Conservation (phyloP, 2,113 vertebrate species). For the Apteryx owenii region DNA sequence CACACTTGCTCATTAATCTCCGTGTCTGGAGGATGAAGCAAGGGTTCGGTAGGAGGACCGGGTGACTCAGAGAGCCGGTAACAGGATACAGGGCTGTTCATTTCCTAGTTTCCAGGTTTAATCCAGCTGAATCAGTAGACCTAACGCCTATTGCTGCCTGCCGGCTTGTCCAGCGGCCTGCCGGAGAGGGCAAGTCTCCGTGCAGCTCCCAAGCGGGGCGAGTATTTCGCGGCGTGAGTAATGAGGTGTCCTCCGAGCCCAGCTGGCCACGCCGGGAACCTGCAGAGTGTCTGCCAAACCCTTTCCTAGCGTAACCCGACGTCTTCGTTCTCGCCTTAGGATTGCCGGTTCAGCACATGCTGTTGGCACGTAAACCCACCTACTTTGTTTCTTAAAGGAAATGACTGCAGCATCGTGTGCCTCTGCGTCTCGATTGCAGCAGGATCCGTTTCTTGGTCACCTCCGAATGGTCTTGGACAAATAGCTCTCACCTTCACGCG, state of each 20-base stretch:
- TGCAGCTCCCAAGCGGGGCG: background rate
- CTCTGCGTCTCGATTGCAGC: background rate
- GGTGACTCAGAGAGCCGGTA: conserved; percentile 55
- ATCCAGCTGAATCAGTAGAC: conserved; percentile 44
- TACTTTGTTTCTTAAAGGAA: background rate
- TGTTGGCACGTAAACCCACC: background rate
- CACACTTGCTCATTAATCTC: background rate
- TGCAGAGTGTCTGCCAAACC: background rate
- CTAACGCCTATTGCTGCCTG: background rate
- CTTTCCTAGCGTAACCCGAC: background rate
- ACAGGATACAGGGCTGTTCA: background rate
- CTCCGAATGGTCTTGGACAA: background rate
- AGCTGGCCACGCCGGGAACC: background rate
- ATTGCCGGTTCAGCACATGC: background rate
- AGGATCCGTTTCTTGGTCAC: background rate
- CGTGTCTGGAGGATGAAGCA: conserved; percentile 22
- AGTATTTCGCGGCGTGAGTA: background rate
- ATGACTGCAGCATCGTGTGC: background rate
- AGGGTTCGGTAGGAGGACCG: conserved; percentile 1
- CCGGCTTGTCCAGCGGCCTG: background rate
- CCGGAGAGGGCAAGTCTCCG: background rate
- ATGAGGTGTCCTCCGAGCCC: background rate
- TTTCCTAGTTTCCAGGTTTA: conserved; percentile 31
- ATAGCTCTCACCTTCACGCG: background rate
- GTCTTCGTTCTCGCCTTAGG: background rate